A percentile compares a stretch with the other conserved stretches of the same genome.
phyloP scores from a whole-genome alignment of 1,140 invertebrate genomes.

The Leucophenga varia region DNA sequence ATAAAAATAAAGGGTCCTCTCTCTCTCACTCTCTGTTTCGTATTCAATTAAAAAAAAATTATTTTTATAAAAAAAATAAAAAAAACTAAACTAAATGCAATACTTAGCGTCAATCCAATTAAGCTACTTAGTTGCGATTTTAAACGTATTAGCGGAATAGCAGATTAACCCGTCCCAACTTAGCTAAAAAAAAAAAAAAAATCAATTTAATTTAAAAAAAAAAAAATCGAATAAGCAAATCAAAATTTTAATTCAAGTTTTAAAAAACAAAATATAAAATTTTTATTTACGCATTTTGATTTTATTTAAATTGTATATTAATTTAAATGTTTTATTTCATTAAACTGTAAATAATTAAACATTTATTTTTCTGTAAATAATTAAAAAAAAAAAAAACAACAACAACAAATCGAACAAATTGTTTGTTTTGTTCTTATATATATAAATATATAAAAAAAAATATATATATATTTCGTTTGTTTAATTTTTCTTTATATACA shows the following conservation, averaged over 20 bases:
- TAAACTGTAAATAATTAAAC: conserved; percentile 51
- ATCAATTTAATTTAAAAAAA: conserved; percentile 10
- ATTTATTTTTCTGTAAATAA: conserved; percentile 45
- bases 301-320: conserved; percentile 25
- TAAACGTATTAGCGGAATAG: conserved; percentile 55
- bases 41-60: conserved; percentile 30
- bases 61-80: conserved; percentile 30
- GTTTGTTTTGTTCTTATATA: conserved; percentile 42
- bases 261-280: neutral
- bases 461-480: conserved; percentile 31
- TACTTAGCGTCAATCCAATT: conserved; percentile 49
- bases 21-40: conserved; percentile 20
- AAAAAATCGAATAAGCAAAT: conserved; percentile 24
- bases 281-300: conserved; percentile 20
- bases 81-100: conserved; percentile 27
- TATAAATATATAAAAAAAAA: conserved; percentile 34
- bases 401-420: conserved; percentile 26
- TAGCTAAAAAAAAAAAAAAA: conserved; percentile 25
- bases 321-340: conserved; percentile 18
- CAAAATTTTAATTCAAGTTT: conserved; percentile 22
- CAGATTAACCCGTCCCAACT: conserved; percentile 57
- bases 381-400: conserved; percentile 23
- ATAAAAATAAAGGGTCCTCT: conserved; percentile 53
- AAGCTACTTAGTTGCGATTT: conserved; percentile 51
- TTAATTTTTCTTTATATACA: conserved; percentile 33